phyloP scores from a whole-genome alignment of 1,140 invertebrate genomes.

The Magallana angulata region DNA sequence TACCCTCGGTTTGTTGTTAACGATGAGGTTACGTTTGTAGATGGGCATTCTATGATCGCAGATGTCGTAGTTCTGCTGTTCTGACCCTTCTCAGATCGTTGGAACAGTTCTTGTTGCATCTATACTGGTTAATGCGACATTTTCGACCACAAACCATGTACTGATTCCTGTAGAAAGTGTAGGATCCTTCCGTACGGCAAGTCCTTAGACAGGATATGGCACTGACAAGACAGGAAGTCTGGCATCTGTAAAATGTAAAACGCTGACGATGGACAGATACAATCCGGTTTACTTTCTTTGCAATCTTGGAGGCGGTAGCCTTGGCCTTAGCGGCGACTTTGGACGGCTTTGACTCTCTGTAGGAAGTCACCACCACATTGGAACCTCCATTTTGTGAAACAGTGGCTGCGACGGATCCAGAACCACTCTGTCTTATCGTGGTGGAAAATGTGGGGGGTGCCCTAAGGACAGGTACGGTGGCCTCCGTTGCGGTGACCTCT shows the following conservation, averaged over 20 bases:
- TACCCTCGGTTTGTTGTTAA: neutral
- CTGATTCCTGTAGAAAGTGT: neutral
- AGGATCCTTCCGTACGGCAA: neutral
- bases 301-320: neutral
- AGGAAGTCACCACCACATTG: neutral
- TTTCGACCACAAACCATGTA: neutral
- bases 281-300: constrained; percentile 13
- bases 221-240: constrained; percentile 7
- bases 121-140: constrained; percentile 1
- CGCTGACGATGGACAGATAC: neutral
- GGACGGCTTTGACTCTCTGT: neutral
- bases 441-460: neutral
- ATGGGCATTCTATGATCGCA: neutral
- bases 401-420: neutral
- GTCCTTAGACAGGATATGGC: neutral
- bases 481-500: neutral
- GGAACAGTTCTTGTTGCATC: neutral
- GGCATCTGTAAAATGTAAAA: neutral
- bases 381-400: neutral
- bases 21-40: neutral
- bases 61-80: neutral
- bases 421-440: neutral
- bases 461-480: neutral
- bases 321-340: neutral
- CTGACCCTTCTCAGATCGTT: neutral